A percentile compares a stretch with the other conserved stretches of the same genome.
phyloP scores from a whole-genome alignment of 2,113 vertebrate species.

The Coracopsis vasa region DNA sequence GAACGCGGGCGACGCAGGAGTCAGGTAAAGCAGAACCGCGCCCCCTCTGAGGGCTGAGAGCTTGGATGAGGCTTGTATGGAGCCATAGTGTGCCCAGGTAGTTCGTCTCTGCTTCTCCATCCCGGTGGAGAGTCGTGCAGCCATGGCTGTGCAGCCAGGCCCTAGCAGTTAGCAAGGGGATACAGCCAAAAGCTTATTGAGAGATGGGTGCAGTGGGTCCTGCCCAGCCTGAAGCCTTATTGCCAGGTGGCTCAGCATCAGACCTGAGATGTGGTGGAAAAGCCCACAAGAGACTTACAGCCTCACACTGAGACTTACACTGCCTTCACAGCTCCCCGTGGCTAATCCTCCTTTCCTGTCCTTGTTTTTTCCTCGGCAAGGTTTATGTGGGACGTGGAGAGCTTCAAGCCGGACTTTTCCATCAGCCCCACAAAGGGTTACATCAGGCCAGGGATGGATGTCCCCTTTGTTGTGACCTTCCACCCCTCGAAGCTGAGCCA shows the following conservation, averaged over 20 bases:
- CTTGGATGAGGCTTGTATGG: neutral
- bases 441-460: slow-evolving; percentile 78
- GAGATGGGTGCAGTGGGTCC: neutral
- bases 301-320: neutral
- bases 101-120: neutral
- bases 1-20: slow-evolving; percentile 82
- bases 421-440: slow-evolving; percentile 82
- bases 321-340: neutral
- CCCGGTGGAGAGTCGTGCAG: neutral
- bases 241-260: neutral
- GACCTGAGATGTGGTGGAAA: neutral
- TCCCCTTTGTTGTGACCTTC: slow-evolving; percentile 80
- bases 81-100: neutral
- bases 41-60: neutral
- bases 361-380: slow-evolving; percentile 62
- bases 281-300: neutral
- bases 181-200: neutral
- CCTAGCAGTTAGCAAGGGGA: neutral
- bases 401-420: slow-evolving; percentile 77
- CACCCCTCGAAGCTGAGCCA: slow-evolving; percentile 72
- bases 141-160: neutral
- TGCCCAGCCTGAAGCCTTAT: neutral
- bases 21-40: slow-evolving; percentile 67
- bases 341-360: neutral
- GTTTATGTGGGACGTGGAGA: slow-evolving; percentile 82